Base-by-base conservation (phyloP, 1,140 invertebrate genomes). In the Macrosteles quadrilineatus region DNA sequence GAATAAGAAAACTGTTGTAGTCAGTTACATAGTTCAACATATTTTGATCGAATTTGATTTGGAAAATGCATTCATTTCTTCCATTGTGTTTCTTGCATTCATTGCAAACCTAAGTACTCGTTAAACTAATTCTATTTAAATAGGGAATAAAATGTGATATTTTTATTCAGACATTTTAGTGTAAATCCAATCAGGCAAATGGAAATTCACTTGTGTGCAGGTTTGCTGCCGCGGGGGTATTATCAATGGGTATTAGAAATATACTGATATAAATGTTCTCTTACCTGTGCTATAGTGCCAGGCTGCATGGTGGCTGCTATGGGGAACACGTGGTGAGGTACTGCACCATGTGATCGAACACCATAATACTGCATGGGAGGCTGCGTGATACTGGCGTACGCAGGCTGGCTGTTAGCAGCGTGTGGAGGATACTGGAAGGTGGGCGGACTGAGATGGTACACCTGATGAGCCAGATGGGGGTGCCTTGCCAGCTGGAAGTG, bases 391-490 rank as follows among this genome's bases (percentile, higher is more conserved):
- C 50, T 70, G 31, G 71, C 67, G 63, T 68, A 72, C 30, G 65
- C 66, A 36, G 43, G 40, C 23, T 73, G 70, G 29, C 63, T 53
- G 65, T 59, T 67, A 29, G 71, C 68, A 19, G 71, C 53, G 55
- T 63, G 74, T 2, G 74, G 69, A 23, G 72, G 73, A 45, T 74
- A 77, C 45, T 75, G 75, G 55, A 75, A 75, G 27, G 72, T 59
- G 29, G 81, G 80, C 11, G 81, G 79, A 53, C 80, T 83, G 57
- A 80, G 80, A 73, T 83, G 82, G 75, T 82, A 86, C 67, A 75
- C 75, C 63, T 75, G 75, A 36, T 71, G 59, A 59, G 69, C 25
- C 21, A 59, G 63, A 67, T 30, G 9, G 27, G 47, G 50, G 36
- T 70, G 68, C 3, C 53, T 6, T 3, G 68, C 59, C 23, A 69